Evolutionary conservation across 2,113 vertebrate genomes (phyloP).

Genomic region (Pseudopodoces humilis): DNA sequence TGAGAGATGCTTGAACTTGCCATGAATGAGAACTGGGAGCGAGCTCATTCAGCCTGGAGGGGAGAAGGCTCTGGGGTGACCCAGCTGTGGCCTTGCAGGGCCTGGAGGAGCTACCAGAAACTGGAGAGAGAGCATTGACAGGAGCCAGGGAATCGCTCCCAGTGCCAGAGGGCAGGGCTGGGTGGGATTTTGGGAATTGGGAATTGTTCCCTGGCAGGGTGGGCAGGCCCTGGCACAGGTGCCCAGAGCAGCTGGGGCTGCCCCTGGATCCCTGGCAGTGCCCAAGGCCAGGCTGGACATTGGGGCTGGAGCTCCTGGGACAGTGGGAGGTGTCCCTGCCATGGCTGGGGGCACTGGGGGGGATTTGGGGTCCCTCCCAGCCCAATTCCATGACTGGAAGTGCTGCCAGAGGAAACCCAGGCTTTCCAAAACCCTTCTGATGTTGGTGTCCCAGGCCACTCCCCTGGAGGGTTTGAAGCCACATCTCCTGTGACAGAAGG

Average conservation of each 20-base stretch:
- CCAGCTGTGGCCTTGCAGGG: accelerated
- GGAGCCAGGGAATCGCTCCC: background rate
- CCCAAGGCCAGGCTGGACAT: background rate
- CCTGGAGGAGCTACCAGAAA: background rate
- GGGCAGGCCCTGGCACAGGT: background rate
- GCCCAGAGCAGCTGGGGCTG: background rate
- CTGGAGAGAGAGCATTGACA: background rate
- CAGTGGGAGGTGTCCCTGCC: background rate
- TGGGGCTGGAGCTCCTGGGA: background rate
- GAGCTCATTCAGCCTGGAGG: background rate
- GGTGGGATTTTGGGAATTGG: accelerated
- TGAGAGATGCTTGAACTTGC: background rate
- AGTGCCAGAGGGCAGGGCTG: accelerated
- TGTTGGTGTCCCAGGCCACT: background rate
- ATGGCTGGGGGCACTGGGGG: background rate
- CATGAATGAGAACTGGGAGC: background rate
- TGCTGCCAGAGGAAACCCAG: background rate
- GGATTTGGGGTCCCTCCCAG: accelerated
- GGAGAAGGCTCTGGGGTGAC: background rate
- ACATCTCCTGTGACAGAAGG: accelerated
- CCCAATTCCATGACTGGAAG: background rate
- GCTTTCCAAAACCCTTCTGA: accelerated
- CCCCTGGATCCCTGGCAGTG: background rate
- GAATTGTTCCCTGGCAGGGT: accelerated
- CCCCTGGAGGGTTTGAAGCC: background rate